A percentile compares a stretch with the other conserved stretches of the same genome.
Evolutionary conservation across 2,113 vertebrate species (phyloP).

Genomic region (Beaufortia kweichowensis): DNA sequence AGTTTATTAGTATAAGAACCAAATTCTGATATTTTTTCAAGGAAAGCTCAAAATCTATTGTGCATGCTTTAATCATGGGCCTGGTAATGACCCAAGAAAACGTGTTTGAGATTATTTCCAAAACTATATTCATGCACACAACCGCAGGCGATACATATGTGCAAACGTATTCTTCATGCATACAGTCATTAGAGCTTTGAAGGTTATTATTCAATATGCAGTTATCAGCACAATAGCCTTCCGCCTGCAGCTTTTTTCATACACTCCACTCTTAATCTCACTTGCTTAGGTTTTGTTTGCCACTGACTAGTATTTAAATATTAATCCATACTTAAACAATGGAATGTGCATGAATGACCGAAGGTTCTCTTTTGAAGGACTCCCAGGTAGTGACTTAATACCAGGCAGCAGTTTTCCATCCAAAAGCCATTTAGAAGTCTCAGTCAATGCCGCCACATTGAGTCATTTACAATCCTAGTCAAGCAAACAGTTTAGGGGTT

Average conservation of each 20-base stretch:
- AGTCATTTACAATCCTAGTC: conserved; percentile 32
- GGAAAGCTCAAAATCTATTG: too few species aligned
- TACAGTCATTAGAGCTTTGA: background rate
- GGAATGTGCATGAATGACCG: conserved; percentile 4
- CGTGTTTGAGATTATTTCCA: background rate
- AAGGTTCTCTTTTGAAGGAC: conserved; percentile 15
- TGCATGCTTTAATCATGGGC: background rate
- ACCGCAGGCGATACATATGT: background rate
- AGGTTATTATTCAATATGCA: conserved; percentile 27
- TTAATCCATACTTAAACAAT: conserved; percentile 17
- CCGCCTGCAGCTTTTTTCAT: conserved; percentile 12
- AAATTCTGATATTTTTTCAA: too few species aligned
- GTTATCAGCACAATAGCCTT: conserved; percentile 11
- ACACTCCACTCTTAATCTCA: conserved; percentile 23
- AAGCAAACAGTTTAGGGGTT: conserved; percentile 34
- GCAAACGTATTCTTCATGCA: background rate
- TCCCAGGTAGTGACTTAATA: conserved; percentile 14
- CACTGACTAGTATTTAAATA: conserved; percentile 11
- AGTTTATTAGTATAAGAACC: too few species aligned
- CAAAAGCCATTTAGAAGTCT: background rate
- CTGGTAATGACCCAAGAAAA: background rate
- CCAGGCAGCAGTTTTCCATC: conserved; percentile 9
- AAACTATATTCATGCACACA: conserved; percentile 7
- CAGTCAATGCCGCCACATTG: background rate
- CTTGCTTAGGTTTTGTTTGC: conserved; percentile 11